These are phyloP conservation scores for Eumaeus atala DNA, from an alignment of 1,140 invertebrate genomes.

Conservation along the genomic window DNA sequence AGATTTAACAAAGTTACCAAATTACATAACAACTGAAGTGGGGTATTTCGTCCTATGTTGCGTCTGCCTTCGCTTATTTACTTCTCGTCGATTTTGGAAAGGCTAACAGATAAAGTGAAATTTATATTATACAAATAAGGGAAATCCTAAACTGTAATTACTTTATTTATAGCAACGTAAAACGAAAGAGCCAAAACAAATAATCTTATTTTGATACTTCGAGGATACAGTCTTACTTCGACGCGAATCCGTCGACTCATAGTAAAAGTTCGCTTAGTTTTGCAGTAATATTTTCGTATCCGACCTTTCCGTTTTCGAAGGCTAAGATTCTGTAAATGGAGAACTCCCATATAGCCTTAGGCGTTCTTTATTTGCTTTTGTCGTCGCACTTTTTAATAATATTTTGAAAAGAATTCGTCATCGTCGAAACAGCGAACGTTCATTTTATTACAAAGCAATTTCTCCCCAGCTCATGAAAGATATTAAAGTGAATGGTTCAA, in stretches of 20 bases:
- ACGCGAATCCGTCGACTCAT: constrained; percentile 41
- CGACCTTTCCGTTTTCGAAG: constrained; percentile 24
- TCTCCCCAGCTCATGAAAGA: neutral
- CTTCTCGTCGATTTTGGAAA: constrained; percentile 7
- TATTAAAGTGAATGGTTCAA: constrained; percentile 16
- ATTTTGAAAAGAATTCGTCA: too few species aligned
- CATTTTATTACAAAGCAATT: neutral
- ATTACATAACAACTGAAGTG: neutral
- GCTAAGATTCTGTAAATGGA: constrained; percentile 25
- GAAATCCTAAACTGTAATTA: constrained; percentile 11
- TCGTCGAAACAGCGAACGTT: too few species aligned
- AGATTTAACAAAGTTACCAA: constrained; percentile 40
- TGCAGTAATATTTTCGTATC: constrained; percentile 42
- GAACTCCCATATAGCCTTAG: constrained; percentile 12
- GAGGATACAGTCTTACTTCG: constrained; percentile 38
- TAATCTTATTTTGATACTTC: constrained; percentile 50
- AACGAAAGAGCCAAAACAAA: constrained; percentile 36
- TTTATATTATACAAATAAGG: constrained; percentile 1
- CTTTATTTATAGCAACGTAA: constrained; percentile 5
- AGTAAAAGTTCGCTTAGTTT: constrained; percentile 47
- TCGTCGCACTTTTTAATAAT: neutral
- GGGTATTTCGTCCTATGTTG: constrained; percentile 5
- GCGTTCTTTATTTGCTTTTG: constrained; percentile 6
- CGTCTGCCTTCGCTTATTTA: constrained; percentile 1
- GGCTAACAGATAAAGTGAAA: constrained; percentile 4